A percentile compares a stretch with the other conserved stretches of the same genome.
Conservation (phyloP, 2,113 vertebrate genomes). For the Spizaetus ornatus region DNA sequence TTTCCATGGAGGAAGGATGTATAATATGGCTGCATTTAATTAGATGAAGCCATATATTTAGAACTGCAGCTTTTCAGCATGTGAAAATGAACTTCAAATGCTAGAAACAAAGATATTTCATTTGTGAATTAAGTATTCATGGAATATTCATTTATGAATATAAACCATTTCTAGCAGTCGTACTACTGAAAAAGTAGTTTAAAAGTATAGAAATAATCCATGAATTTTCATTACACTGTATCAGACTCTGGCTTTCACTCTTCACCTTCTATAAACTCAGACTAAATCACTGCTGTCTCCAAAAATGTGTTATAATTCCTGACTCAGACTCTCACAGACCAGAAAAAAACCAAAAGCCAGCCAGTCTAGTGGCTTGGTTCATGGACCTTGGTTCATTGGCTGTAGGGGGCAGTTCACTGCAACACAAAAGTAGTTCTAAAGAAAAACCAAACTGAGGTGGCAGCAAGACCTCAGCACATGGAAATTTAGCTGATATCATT, state of each 20-base stretch:
- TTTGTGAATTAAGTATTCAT: background rate
- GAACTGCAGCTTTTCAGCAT: background rate
- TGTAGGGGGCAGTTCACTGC: background rate
- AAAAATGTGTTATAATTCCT: background rate
- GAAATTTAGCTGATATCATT: background rate
- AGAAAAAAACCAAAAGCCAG: background rate
- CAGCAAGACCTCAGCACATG: background rate
- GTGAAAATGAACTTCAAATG: background rate
- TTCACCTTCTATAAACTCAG: background rate
- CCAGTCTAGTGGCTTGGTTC: background rate
- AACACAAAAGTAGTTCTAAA: background rate
- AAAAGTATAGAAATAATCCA: background rate
- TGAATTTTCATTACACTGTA: background rate
- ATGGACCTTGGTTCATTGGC: too few relatives aligned
- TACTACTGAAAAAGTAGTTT: background rate
- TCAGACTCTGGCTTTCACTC: background rate
- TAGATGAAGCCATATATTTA: background rate
- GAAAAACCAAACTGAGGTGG: background rate
- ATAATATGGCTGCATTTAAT: background rate
- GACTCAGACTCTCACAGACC: background rate
- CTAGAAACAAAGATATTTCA: background rate
- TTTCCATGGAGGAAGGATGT: background rate
- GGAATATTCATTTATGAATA: background rate
- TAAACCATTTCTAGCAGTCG: background rate
- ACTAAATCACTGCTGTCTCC: background rate